Conservation (phyloP, 2,888 invertebrate species). For the Tortricodes alternella region DNA sequence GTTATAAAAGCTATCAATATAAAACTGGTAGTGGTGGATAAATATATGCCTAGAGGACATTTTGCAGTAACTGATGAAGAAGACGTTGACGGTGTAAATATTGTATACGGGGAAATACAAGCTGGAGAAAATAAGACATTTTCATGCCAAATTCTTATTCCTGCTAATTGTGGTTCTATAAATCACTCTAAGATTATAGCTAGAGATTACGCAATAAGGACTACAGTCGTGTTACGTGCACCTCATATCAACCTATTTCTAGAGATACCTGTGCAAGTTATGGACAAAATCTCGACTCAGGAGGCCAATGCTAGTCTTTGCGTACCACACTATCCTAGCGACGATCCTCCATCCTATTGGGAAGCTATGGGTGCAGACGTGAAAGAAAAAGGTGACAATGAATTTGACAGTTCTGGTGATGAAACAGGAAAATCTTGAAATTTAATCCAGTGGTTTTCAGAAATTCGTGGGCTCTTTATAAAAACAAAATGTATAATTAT, state of each 20-base stretch:
- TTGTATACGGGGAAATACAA: slow-evolving; percentile 10
- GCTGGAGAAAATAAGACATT: slow-evolving; percentile 15
- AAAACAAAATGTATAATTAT: no score
- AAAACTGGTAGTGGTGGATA: slow-evolving; percentile 17
- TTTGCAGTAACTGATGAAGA: neutral
- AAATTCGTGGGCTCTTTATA: no score
- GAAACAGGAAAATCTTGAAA: neutral
- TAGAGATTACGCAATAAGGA: slow-evolving; percentile 13
- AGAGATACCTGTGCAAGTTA: slow-evolving; percentile 26
- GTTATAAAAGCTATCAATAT: slow-evolving; percentile 20
- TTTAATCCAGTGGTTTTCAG: neutral
- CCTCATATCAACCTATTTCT: slow-evolving; percentile 17
- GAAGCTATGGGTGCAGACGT: slow-evolving; percentile 25
- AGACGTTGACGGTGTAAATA: slow-evolving; percentile 6
- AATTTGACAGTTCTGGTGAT: neutral
- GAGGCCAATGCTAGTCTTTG: neutral
- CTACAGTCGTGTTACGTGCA: slow-evolving; percentile 13
- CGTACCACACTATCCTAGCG: neutral
- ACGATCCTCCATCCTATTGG: slow-evolving; percentile 29
- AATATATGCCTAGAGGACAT: slow-evolving; percentile 6
- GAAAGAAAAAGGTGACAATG: slow-evolving; percentile 7
- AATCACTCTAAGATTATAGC: slow-evolving; percentile 15
- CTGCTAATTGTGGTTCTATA: slow-evolving; percentile 13
- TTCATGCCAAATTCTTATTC: slow-evolving; percentile 5
- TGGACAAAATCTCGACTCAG: neutral